Base-by-base conservation (phyloP, 2,113 vertebrate species). In the Eurypyga helias region DNA sequence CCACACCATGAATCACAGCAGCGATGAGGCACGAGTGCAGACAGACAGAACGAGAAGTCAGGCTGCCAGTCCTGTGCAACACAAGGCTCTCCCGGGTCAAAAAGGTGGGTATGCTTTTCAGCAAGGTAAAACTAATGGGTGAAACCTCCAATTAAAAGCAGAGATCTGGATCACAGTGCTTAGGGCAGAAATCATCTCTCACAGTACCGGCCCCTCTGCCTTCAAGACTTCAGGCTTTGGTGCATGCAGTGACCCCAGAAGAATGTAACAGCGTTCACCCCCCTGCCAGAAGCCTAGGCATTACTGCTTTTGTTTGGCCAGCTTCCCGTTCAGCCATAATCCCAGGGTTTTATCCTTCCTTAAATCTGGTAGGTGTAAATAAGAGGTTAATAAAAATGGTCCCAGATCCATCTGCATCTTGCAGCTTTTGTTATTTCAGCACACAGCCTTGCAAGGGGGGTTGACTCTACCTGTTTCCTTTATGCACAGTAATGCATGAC, bases 1-100 rank as follows among this genome's bases (percentile, higher is more conserved):
- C 64, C 18, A 6, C 52, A 38, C 60, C 76, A 94, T 94, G 94
- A 93, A 91, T 94, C 92, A 96, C 78, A 72, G 83, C 38, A 70
- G 60, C 2, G 0, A 77, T 31, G 82, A 94, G 92, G 43, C 76
- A 11, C 5, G 8, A 62, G 67, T 24, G 51, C 67, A 57, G 69
- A 60, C 58, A 73, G 79, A 97, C 31, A 73, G 67, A 81, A 70
- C 10, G 31, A 78, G 88, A 78, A 87, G 38, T 81, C 51, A 60
- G 55, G 41, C 82, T 78, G 60, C 29, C 57, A 43, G 67, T n/a
- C 34, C 60, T 41, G 31, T 3, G 15, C 60, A 78, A 58, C 64
- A 61, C n/a, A 81, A 67, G 21, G 38, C 20, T 24, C 29, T 77
- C 60, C 33, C 46, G 31, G 76, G 90, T 93, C 95, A 96, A 28